Conservation (phyloP, 2,113 vertebrate species). For the Phylloscopus whistleri region DNA sequence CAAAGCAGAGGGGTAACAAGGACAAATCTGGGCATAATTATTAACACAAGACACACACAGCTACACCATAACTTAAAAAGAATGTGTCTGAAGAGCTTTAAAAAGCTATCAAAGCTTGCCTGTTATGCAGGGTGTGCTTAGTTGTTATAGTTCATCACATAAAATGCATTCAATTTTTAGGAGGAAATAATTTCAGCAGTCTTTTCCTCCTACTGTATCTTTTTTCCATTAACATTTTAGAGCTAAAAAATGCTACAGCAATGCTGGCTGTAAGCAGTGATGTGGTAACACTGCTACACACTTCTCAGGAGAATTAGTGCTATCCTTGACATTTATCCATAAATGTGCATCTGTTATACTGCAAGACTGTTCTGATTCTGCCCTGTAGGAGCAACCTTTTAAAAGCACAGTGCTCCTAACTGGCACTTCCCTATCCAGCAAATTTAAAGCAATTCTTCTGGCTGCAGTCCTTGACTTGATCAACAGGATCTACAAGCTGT, state of each 20-base stretch:
- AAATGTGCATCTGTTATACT: background rate
- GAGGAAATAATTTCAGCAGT: conserved; percentile 1
- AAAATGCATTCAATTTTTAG: conserved; percentile 1
- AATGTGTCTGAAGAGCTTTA: background rate
- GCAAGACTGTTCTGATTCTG: background rate
- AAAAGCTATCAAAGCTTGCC: background rate
- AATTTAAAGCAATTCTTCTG: conserved; percentile 35
- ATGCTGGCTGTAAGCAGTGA: background rate
- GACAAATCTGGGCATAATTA: background rate
- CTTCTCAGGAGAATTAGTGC: background rate
- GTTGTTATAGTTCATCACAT: background rate
- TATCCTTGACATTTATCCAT: background rate
- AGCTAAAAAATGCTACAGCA: background rate
- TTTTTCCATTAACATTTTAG: background rate
- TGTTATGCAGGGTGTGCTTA: background rate
- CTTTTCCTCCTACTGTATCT: background rate
- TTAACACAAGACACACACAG: background rate
- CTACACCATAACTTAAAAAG: background rate
- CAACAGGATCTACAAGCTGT: conserved; percentile 5
- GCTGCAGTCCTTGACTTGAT: conserved; percentile 12
- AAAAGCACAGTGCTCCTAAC: background rate
- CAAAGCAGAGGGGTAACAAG: background rate
- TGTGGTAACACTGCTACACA: background rate
- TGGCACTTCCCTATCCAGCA: background rate
- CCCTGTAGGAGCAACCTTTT: background rate